These are phyloP conservation scores for Gallinago stenura DNA, from an alignment of 2,797 vertebrate genomes.

Conservation along the genomic window DNA sequence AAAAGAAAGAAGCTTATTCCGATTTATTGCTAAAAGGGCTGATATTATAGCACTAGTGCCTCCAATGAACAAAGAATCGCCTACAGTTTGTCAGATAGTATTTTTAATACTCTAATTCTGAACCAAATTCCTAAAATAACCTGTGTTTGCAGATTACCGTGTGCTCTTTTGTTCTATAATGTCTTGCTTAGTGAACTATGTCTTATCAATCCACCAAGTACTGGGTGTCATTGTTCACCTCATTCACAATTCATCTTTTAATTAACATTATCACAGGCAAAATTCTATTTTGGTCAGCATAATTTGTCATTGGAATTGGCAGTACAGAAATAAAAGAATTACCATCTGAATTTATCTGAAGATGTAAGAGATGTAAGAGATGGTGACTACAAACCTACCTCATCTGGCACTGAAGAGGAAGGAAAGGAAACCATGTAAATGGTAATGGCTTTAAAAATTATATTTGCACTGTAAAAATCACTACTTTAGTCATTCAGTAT, in stretches of 20 bases:
- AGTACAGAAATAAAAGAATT: constrained; percentile 66
- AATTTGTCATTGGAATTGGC: constrained; percentile 59
- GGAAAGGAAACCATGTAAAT: constrained; percentile 20
- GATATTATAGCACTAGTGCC: not conserved
- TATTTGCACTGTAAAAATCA: constrained; percentile 36
- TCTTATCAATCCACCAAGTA: constrained; percentile 58
- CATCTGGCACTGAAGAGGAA: constrained; percentile 1
- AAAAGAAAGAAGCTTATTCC: constrained; percentile 11
- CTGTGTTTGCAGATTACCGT: constrained; percentile 46
- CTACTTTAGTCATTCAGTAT: not conserved
- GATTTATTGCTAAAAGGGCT: constrained; percentile 13
- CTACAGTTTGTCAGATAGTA: constrained; percentile 52
- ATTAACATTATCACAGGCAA: constrained; percentile 68
- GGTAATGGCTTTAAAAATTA: constrained; percentile 10
- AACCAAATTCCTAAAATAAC: constrained; percentile 59
- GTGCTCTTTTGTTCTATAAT: constrained; percentile 65
- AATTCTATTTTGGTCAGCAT: constrained; percentile 68
- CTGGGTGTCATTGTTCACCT: constrained; percentile 67
- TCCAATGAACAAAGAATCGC: constrained; percentile 42
- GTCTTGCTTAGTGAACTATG: constrained; percentile 60
- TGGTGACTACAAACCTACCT: constrained; percentile 33
- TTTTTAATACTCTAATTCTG: constrained; percentile 60
- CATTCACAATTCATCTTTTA: constrained; percentile 75
- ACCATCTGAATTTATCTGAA: constrained; percentile 61
- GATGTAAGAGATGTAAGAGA: not conserved